phyloP scores from a whole-genome alignment of 2,797 vertebrate species.

The Harpagifer antarcticus region DNA sequence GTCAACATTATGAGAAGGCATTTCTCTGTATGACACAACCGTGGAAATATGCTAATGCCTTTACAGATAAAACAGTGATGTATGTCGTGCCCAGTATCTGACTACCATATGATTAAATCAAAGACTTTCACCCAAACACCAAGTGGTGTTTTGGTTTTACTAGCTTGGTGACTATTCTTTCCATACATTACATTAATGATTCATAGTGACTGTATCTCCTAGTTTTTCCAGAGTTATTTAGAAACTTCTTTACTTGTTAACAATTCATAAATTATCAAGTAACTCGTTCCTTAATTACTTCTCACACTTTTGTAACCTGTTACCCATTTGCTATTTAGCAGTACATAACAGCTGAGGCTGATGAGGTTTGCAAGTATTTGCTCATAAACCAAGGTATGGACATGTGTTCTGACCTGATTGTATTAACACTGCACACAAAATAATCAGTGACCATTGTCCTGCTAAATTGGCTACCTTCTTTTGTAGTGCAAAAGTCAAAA shows the following conservation, averaged over 20 bases:
- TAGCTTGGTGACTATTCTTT: too few relatives aligned
- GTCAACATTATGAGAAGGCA: constrained; percentile 27
- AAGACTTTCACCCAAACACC: neutral
- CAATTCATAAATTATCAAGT: neutral
- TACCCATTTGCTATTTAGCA: neutral
- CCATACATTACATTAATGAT: too few relatives aligned
- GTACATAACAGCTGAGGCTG: neutral
- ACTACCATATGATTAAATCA: neutral
- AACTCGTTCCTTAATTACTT: neutral
- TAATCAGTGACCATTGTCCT: neutral
- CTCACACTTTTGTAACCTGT: neutral
- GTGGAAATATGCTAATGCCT: constrained; percentile 28
- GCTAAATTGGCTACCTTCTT: neutral
- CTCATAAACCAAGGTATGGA: neutral
- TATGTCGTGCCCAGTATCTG: neutral
- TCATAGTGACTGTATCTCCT: too few relatives aligned
- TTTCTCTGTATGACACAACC: constrained; percentile 38
- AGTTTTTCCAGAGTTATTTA: too few relatives aligned
- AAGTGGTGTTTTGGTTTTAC: neutral
- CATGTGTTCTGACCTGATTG: neutral
- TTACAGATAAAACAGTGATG: constrained; percentile 14
- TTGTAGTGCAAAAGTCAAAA: neutral
- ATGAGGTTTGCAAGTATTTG: neutral
- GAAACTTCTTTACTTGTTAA: neutral
- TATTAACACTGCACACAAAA: neutral